Conservation (phyloP, 2,113 vertebrate species). For the Promerops cafer region DNA sequence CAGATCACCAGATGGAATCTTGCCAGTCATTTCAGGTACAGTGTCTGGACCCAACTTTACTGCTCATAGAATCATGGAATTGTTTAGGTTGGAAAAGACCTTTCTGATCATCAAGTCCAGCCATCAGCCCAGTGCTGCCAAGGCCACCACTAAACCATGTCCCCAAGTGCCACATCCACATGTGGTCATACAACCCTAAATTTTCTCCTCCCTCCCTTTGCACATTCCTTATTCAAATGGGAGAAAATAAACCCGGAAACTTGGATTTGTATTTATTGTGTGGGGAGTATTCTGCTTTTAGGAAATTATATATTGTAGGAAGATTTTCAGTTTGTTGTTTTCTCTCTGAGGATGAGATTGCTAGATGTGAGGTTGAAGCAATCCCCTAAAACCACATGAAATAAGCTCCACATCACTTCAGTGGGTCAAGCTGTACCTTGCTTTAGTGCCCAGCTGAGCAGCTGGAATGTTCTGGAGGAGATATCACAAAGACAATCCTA, state of each 20-base stretch:
- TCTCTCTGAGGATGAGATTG: neutral
- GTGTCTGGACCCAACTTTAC: neutral
- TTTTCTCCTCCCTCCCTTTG: neutral
- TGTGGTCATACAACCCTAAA: neutral
- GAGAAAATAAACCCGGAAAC: neutral
- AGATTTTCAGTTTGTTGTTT: neutral
- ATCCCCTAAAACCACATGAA: neutral
- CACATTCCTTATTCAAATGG: neutral
- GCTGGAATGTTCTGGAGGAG: neutral
- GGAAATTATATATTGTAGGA: neutral
- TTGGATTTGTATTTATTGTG: neutral
- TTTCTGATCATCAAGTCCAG: neutral
- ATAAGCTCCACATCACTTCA: neutral
- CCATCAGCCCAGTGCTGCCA: neutral
- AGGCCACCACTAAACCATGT: neutral
- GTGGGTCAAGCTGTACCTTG: neutral
- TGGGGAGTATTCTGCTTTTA: neutral
- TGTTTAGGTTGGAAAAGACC: neutral
- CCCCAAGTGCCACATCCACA: neutral
- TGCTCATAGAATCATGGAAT: neutral
- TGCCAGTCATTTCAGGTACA: slow-evolving; percentile 88
- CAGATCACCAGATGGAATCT: slow-evolving; percentile 87
- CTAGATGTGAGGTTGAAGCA: neutral
- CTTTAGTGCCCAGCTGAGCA: neutral
- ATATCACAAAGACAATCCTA: neutral